Percentiles rank a stretch among this genome's conserved stretches.
phyloP scores from a whole-genome alignment of 2,888 invertebrate genomes.

The Drosophila subsilvestris region DNA sequence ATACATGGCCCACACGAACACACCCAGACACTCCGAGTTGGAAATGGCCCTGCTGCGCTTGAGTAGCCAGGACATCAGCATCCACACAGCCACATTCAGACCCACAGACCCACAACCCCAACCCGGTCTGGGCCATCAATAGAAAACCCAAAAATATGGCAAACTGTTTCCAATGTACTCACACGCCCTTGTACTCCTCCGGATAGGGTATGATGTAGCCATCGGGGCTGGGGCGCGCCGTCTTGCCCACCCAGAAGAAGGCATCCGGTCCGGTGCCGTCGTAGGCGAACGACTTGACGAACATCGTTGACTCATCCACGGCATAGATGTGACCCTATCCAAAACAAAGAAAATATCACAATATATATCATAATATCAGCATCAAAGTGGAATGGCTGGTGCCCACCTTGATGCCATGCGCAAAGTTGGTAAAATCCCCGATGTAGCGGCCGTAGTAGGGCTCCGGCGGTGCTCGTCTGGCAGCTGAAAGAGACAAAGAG shows the following conservation, averaged over 20 bases:
- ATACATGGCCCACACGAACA: conserved; percentile 40
- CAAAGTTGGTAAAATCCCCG: conserved; percentile 89
- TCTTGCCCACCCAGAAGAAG: conserved; percentile 95
- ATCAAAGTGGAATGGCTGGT: neutral
- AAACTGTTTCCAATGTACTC: conserved; percentile 79
- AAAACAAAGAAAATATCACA: neutral
- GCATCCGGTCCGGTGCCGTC: conserved; percentile 95
- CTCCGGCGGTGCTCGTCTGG: conserved; percentile 84
- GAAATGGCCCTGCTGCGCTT: conserved; percentile 72
- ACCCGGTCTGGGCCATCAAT: conserved; percentile 33
- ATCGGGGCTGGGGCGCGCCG: conserved; percentile 91
- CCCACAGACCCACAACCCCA: neutral
- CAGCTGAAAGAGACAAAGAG: conserved; percentile 55
- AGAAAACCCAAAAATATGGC: conserved; percentile 13
- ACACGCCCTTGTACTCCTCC: conserved; percentile 92
- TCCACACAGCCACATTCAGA: conserved; percentile 12
- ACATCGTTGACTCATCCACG: conserved; percentile 94
- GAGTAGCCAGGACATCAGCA: conserved; percentile 61
- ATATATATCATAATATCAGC: neutral
- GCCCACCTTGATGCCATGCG: conserved; percentile 88
- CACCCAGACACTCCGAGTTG: conserved; percentile 41
- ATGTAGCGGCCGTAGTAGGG: conserved; percentile 92
- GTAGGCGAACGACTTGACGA: conserved; percentile 94
- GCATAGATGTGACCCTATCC: conserved; percentile 91
- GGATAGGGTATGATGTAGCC: conserved; percentile 94